Conservation (phyloP, 2,888 invertebrate genomes). For the Acanthopleura granulata region DNA sequence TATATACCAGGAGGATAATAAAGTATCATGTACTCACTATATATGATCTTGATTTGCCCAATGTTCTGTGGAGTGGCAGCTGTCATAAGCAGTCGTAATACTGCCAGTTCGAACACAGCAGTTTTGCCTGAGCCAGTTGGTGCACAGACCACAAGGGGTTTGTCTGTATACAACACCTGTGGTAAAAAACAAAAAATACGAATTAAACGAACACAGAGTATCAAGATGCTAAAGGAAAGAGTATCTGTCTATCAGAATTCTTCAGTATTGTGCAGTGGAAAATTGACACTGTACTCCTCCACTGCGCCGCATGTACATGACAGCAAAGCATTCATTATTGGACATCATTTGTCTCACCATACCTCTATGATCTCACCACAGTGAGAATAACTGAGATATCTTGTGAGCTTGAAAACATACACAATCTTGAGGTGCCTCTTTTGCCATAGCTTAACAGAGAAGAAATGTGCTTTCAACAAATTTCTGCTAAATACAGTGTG, state of each 20-base stretch:
- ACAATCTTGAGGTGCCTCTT: no score
- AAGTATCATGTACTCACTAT: slow-evolving; percentile 10
- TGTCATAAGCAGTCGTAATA: slow-evolving; percentile 77
- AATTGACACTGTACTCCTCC: not conserved
- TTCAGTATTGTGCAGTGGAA: not conserved
- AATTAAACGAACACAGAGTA: no score
- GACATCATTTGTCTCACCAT: not conserved
- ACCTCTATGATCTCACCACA: no score
- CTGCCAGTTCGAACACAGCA: slow-evolving; percentile 84
- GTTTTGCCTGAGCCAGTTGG: slow-evolving; percentile 90
- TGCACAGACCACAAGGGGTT: slow-evolving; percentile 81
- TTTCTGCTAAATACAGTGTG: no score
- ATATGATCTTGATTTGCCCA: slow-evolving; percentile 18
- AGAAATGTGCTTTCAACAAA: no score
- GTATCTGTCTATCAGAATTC: no score
- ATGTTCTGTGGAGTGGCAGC: slow-evolving; percentile 40
- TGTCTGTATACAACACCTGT: slow-evolving; percentile 73
- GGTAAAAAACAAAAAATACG: slow-evolving; percentile 17
- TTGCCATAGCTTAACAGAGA: no score
- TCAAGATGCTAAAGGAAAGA: no score
- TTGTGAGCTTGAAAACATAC: no score
- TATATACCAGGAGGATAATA: no score
- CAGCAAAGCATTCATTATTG: not conserved
- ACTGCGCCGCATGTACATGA: no score
- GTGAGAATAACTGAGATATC: no score